Percentiles rank a stretch among this genome's conserved stretches.
phyloP scores from a whole-genome alignment of 2,888 invertebrate species.

The Phortica magna region DNA sequence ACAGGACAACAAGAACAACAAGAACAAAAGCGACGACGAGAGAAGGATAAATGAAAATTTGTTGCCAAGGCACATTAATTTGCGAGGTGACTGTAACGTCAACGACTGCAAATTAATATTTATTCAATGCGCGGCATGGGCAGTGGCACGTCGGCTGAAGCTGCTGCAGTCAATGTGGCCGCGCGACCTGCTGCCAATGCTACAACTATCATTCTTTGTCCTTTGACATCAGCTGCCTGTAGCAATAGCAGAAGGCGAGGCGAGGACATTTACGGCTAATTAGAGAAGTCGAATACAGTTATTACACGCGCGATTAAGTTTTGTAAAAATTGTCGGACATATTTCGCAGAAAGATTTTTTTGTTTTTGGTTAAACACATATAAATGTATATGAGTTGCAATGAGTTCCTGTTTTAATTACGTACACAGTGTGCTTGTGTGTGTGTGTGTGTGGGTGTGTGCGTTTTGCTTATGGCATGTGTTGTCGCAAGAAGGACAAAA shows the following conservation, averaged over 20 bases:
- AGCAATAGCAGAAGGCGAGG: not conserved
- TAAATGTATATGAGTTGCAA: not conserved
- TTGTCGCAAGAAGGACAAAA: constrained; percentile 8
- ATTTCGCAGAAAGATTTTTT: constrained; percentile 3
- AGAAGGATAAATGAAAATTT: constrained; percentile 66
- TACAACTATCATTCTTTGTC: not conserved
- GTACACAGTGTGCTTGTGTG: not conserved
- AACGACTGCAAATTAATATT: constrained; percentile 65
- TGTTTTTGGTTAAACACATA: not conserved
- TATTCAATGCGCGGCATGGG: constrained; percentile 49
- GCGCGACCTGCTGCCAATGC: not conserved
- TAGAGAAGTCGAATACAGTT: constrained; percentile 72
- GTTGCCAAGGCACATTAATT: constrained; percentile 71
- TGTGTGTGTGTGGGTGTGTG: not conserved
- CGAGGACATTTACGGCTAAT: constrained; percentile 54
- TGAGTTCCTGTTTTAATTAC: constrained; percentile 6
- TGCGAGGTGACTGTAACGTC: constrained; percentile 41
- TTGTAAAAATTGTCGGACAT: constrained; percentile 43
- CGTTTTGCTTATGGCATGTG: not conserved
- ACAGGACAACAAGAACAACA: constrained; percentile 50
- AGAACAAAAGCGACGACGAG: not conserved
- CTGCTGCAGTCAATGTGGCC: not conserved
- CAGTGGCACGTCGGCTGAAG: not conserved
- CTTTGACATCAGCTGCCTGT: constrained; percentile 1
- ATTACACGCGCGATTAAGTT: constrained; percentile 70